Evolutionary conservation across 2,797 vertebrate species (phyloP).

Genomic region (Carcharodon carcharias): DNA sequence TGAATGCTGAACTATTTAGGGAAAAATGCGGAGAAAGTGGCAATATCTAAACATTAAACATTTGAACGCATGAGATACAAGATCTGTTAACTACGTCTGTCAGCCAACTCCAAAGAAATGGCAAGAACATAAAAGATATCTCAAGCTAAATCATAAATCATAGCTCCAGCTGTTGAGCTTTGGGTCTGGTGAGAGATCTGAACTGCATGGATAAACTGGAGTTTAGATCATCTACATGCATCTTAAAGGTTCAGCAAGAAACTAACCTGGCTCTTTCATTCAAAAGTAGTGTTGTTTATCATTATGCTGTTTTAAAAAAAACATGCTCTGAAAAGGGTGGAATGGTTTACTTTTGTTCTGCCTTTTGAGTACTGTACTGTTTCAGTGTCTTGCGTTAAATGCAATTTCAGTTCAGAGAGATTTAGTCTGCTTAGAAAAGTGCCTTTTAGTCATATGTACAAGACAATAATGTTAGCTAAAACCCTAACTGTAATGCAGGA

Average conservation of each 20-base stretch:
- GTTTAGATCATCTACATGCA: background rate
- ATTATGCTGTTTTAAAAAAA: background rate
- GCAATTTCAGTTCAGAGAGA: background rate
- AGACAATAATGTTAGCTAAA: background rate
- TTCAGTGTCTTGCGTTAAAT: background rate
- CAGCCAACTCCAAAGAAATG: background rate
- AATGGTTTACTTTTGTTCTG: background rate
- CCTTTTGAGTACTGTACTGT: background rate
- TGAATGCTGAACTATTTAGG: background rate
- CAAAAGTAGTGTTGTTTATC: background rate
- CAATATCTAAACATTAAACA: background rate
- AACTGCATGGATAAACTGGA: background rate
- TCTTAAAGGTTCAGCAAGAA: background rate
- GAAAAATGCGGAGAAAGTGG: background rate
- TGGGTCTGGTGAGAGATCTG: background rate
- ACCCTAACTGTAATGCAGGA: background rate
- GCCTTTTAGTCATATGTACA: background rate
- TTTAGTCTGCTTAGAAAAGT: background rate
- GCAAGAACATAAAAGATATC: background rate
- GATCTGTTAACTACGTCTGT: background rate
- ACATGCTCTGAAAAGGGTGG: background rate
- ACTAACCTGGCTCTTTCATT: background rate
- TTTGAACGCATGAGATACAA: no score
- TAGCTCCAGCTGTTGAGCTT: background rate
- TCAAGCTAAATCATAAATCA: background rate